Base-by-base conservation (phyloP, 2,888 invertebrate species). In the Limnephilus rhombicus region DNA sequence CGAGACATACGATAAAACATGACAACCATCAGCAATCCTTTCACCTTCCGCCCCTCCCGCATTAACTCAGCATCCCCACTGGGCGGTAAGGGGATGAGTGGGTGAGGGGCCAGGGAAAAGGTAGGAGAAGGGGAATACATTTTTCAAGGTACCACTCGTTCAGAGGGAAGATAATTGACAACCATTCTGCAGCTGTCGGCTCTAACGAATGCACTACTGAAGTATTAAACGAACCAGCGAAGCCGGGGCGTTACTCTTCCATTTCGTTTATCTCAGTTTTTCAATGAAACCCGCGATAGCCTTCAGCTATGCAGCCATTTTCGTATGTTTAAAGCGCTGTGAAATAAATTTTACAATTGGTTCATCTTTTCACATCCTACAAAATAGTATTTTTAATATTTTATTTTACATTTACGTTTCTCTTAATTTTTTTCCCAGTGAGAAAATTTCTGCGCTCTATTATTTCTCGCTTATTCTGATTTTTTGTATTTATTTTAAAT, bases 131-230 rank as follows among this genome's bases (percentile, higher is more conserved):
- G 18, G 45, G 45, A 53, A 90, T 24, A 90, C 90, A 90, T 89
- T 45, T 89, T 89, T 89, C 89, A 86, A 83, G 88, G 88, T 37
- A 80, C 88, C 80, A 90, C 29, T 49, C 81, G 90, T 31, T 80
- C 82, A 13, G 82, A 68, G 82, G 90, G 82, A 90, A 49, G 90
- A 68, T 90, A 90, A 90, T 90, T 90, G 90, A 90, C 90, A 85
- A n/a, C 90, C 85, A 85, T 85, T 90, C 85, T 90, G 85, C 90
- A 90, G 68, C 90, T 90, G 90, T 90, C 90, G 29, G 81, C n/a
- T 85, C 18, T 90, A 90, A 68, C 90, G 85, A 85, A 90, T 90
- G 90, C 90, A 90, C 45, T 34, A 68, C 80, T 90, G 37, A 85
- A 85, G 80, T 80, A 89, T 89, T 53, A 87, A 87, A 87, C 53